A percentile compares a stretch with the other conserved stretches of the same genome.
These are phyloP conservation scores for Bombus balteatus DNA, from an alignment of 1,140 invertebrate genomes.

Conservation along the genomic window DNA sequence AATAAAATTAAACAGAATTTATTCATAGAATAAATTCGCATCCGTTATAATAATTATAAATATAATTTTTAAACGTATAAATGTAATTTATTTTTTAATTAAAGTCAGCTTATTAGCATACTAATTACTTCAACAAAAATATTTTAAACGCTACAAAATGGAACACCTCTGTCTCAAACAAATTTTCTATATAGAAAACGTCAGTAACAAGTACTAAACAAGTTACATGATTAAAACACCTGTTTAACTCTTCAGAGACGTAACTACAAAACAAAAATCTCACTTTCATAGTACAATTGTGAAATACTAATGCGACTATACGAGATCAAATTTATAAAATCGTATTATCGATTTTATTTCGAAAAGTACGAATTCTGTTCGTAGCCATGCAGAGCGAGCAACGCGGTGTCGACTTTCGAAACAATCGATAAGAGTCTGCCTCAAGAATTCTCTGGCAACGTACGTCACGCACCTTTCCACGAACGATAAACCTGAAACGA, in stretches of 20 bases:
- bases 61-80: too few relatives aligned
- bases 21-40: neutral
- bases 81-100: neutral
- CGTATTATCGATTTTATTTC: neutral
- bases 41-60: neutral
- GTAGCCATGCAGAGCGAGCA: neutral
- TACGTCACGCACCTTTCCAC: constrained; percentile 67
- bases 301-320: neutral
- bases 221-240: too few relatives aligned
- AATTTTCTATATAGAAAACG: too few relatives aligned
- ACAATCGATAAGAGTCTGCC: constrained; percentile 61
- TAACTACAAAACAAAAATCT: neutral
- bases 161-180: neutral
- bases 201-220: too few relatives aligned
- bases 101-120: neutral
- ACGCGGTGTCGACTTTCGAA: constrained; percentile 43
- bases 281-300: neutral
- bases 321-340: neutral
- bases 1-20: neutral
- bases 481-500: constrained; percentile 56
- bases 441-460: constrained; percentile 53
- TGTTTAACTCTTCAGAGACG: too few relatives aligned
- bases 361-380: neutral
- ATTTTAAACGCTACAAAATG: neutral
- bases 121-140: neutral